These are phyloP conservation scores for Bruchidius siliquastri DNA, from an alignment of 2,888 invertebrate species.

Conservation along the genomic window DNA sequence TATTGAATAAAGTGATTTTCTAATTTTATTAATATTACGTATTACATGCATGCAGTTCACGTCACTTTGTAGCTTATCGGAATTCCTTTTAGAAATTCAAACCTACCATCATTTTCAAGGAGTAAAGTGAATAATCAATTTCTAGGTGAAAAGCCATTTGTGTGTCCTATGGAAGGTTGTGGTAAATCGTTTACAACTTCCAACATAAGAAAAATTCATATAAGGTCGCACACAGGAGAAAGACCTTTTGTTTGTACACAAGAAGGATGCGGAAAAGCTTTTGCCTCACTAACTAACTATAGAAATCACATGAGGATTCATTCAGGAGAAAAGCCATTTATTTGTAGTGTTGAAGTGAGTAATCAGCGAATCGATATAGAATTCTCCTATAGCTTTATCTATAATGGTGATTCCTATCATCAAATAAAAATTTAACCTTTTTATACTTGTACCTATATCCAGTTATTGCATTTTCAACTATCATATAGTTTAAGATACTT, in stretches of 20 bases:
- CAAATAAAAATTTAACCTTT: no score
- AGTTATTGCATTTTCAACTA: no score
- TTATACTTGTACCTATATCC: no score
- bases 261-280: constrained; percentile 57
- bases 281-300: constrained; percentile 64
- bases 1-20: no score
- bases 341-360: constrained; percentile 52
- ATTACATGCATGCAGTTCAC: no score
- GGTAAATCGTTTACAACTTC: constrained; percentile 63
- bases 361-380: no score
- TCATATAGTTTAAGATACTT: no score
- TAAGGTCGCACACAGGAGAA: constrained; percentile 65
- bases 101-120: no score
- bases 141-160: constrained; percentile 50
- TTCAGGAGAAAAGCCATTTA: constrained; percentile 64
- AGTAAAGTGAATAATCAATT: not conserved
- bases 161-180: constrained; percentile 56
- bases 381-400: no score
- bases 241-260: constrained; percentile 59
- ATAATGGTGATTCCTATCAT: not conserved
- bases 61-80: no score
- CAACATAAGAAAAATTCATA: constrained; percentile 63
- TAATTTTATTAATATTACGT: no score
- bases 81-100: no score
- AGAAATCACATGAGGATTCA: constrained; percentile 66